These are phyloP conservation scores for Genyomyrus donnyi DNA, from an alignment of 2,113 vertebrate genomes.

Conservation along the genomic window DNA sequence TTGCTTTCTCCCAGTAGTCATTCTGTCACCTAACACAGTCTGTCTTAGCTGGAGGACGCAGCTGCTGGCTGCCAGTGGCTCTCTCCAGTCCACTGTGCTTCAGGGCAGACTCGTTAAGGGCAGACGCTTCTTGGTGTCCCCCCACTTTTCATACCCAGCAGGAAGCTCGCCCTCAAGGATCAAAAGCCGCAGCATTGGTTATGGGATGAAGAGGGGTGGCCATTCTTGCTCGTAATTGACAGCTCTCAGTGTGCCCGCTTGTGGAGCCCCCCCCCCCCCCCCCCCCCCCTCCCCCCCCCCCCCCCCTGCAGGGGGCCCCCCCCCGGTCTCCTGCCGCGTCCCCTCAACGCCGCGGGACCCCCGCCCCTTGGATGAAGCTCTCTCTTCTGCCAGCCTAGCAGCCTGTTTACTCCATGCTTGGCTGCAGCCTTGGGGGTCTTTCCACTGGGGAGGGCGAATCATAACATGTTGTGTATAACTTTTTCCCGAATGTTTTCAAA, in stretches of 20 bases:
- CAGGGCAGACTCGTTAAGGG: neutral
- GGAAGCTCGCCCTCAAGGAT: neutral
- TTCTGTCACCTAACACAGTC: neutral
- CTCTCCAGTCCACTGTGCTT: neutral
- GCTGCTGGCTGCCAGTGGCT: neutral
- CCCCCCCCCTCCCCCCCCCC: too few species aligned
- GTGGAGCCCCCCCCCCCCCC: neutral
- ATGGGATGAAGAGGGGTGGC: neutral
- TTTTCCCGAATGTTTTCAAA: slow-evolving; percentile 8
- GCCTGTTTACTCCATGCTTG: neutral
- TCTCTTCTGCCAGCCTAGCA: neutral
- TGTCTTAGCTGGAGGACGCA: neutral
- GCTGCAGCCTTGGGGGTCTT: neutral
- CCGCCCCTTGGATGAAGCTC: too few species aligned
- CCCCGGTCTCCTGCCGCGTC: too few species aligned
- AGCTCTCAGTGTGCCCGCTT: neutral
- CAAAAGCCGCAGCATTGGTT: neutral
- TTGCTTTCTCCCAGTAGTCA: neutral
- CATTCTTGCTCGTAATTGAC: slow-evolving; percentile 9
- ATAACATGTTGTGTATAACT: neutral
- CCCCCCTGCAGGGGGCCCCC: too few species aligned
- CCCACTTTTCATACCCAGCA: neutral
- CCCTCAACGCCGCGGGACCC: too few species aligned
- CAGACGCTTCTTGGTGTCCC: neutral
- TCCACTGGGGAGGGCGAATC: neutral